These are phyloP conservation scores for Hiodon alosoides DNA, from an alignment of 2,113 vertebrate species.

Conservation along the genomic window DNA sequence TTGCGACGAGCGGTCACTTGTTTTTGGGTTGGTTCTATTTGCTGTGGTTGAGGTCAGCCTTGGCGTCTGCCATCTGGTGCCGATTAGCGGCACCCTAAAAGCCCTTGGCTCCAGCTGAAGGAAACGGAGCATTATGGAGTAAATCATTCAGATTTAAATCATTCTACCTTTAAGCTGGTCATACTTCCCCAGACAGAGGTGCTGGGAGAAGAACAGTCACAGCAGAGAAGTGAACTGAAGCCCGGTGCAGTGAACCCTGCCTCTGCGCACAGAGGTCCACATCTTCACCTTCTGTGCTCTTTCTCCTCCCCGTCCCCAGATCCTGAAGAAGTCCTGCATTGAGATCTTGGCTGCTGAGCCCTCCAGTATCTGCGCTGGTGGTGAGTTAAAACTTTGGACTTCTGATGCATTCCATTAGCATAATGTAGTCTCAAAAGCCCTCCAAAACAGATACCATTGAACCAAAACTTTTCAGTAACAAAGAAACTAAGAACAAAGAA, in stretches of 20 bases:
- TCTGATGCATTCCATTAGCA: background rate
- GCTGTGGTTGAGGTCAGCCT: slow-evolving; percentile 30
- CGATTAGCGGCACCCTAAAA: slow-evolving; percentile 40
- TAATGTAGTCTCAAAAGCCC: background rate
- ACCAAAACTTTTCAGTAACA: background rate
- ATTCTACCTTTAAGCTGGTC: slow-evolving; percentile 21
- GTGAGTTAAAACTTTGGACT: slow-evolving; percentile 54
- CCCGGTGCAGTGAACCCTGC: background rate
- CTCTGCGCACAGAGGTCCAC: too few species aligned
- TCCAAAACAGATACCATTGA: background rate
- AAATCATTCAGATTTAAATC: slow-evolving; percentile 29
- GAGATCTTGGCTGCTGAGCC: slow-evolving; percentile 96
- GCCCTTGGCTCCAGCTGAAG: slow-evolving; percentile 22
- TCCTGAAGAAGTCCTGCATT: slow-evolving; percentile 93
- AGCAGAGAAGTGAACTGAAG: background rate
- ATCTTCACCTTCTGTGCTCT: background rate
- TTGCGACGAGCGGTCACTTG: slow-evolving; percentile 17
- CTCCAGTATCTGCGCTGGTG: slow-evolving; percentile 95
- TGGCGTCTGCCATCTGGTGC: slow-evolving; percentile 50
- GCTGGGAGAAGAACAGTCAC: slow-evolving; percentile 3
- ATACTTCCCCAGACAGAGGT: slow-evolving; percentile 30
- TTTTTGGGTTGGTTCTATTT: slow-evolving; percentile 13
- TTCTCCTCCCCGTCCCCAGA: slow-evolving; percentile 61
- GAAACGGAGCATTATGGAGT: slow-evolving; percentile 29
- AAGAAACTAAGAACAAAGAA: too few species aligned